phyloP scores from a whole-genome alignment of 2,888 invertebrate genomes.

The Caenorhabditis sp. region DNA sequence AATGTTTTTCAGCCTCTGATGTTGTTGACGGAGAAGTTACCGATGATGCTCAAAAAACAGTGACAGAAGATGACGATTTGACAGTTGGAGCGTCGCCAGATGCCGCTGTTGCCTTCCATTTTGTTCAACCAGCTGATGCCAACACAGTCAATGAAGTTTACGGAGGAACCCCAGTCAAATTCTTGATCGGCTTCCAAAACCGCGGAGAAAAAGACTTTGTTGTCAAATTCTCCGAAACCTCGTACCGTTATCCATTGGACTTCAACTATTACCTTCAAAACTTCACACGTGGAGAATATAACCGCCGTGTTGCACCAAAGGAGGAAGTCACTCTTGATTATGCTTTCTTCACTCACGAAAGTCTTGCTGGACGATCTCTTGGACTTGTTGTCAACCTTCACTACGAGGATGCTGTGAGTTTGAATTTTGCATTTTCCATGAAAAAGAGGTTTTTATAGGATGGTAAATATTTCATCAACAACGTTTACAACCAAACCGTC shows the following conservation, averaged over 20 bases:
- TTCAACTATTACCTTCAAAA: conserved; percentile 98
- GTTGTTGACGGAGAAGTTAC: conserved; percentile 61
- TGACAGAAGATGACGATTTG: conserved; percentile 71
- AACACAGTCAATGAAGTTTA: conserved; percentile 82
- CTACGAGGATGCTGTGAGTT: conserved; percentile 65
- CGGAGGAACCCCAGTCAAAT: conserved; percentile 89
- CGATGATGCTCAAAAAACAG: conserved; percentile 50
- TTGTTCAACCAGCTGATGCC: conserved; percentile 74
- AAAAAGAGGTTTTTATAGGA: no score
- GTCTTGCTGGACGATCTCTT: conserved; percentile 95
- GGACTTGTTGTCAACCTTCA: conserved; percentile 81
- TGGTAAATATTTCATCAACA: conserved; percentile 80
- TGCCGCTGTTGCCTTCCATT: conserved; percentile 88
- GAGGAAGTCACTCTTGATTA: conserved; percentile 94
- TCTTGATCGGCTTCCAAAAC: conserved; percentile 94
- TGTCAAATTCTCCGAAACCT: conserved; percentile 92
- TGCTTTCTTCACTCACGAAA: conserved; percentile 91
- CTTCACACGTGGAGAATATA: conserved; percentile 88
- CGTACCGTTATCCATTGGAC: conserved; percentile 98
- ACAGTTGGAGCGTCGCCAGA: conserved; percentile 81
- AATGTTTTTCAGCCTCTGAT: conserved; percentile 48
- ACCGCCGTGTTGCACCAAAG: conserved; percentile 85
- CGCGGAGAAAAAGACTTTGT: conserved; percentile 89
- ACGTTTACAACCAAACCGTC: conserved; percentile 96
- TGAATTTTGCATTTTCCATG: neutral